Base-by-base conservation (phyloP, 2,888 invertebrate species). In the Eustalomyia histrio region DNA sequence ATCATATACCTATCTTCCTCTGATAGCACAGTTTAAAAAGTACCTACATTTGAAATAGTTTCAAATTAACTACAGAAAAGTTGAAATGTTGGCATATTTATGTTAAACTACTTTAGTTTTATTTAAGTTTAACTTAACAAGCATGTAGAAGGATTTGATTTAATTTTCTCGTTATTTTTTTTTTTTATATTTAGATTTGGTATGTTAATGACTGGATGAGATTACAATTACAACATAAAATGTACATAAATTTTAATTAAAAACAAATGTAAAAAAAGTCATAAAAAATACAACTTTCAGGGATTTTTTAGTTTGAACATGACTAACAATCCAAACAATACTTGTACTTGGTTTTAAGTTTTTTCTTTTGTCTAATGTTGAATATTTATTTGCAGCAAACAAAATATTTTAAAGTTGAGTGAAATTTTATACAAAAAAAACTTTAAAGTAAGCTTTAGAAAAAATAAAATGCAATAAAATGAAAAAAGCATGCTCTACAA, bases 201-300 rank as follows among this genome's bases (percentile, higher is more conserved):
- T 1, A n/a, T n/a, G 43, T 47, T 47, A 47, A 47, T 47, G 43
- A 47, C 43, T 47, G 43, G 2, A n/a, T 47, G n/a, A 47, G 43
- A n/a, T 47, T 47, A 47, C 14, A n/a, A 47, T 47, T 47, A 47
- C 14, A n/a, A n/a, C 14, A 14, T n/a, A n/a, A 39, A 61, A 58
- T 21, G n/a, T 33, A 61, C 33, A 65, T 72, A 73, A 68, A 64
- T 68, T 63, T 73, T 68, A 63, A 79, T 73, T 73, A 68, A 79
- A 78, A 79, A 55, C 57, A 73, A 79, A 73, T 68, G 55, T 65
- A 55, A 24, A 39, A 24, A 39, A 64, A 58, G 55, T 35, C 60
- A 47, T 58, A 39, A 57, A 80, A 39, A 65, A 29, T 6, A 57
- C 12, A 47, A 47, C 43, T n/a, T 47, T 14, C 43, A 47, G 43